Base-by-base conservation (phyloP, 2,888 invertebrate genomes). In the Drosophila kuntzei region DNA sequence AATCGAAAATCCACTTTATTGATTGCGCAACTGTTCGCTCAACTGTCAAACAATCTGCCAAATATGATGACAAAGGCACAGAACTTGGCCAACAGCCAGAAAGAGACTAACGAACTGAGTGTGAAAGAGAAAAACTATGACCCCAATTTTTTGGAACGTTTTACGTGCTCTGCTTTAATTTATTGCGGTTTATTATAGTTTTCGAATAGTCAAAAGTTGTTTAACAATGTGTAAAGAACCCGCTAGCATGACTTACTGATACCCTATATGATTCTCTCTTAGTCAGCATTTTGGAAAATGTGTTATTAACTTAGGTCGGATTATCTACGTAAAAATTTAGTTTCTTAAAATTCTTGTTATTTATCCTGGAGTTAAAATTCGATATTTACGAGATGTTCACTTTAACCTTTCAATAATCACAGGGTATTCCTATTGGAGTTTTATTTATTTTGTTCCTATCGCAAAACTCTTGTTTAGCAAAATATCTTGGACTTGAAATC, bases 11-110 rank as follows among this genome's bases (percentile, higher is more conserved):
- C 64, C 80, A 68, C 54, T 80, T 74, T 88, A 88, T 83, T 83
- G 82, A 88, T 86, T 83, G 83, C 59, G 43, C 50, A 67, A 80
- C 72, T 22, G 50, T 67, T 63, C 67, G 70, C 71, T 87, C 63
- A 67, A 72, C 71, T 73, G 83, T 73, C 83, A 73, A 82, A 73
- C 66, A 71, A 79, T 68, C 64, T 58, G 60, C 49, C 66, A 83
- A 65, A 82, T 65, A 79, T 72, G 68, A 85, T 53, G 66, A 51
- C 60, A 67, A 55, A 62, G 32, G 54, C 18, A n/a, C 12, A 47
- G 3, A 34, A 32, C 22, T 37, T 51, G 36, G 51, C 51, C 16
- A 36, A 47, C 25, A 58, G 46, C 47, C 47, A 58, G 22, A 49
- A 9, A 47, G 44, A n/a, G 9, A 43, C 25, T 18, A 9, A 1